These are phyloP conservation scores for Megamerina dolium DNA, from an alignment of 2,888 invertebrate genomes.

Conservation along the genomic window DNA sequence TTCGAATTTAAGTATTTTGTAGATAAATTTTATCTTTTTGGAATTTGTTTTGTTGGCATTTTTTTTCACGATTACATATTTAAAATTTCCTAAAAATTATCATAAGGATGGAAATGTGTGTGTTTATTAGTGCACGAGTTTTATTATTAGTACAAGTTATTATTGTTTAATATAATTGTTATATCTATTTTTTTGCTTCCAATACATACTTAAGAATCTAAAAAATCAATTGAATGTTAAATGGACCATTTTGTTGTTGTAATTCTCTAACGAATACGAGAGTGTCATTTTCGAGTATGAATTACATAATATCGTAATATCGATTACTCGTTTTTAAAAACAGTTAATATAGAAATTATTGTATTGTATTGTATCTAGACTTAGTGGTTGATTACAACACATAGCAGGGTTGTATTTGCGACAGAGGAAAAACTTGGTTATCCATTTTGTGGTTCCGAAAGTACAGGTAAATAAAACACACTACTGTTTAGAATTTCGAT, in stretches of 20 bases:
- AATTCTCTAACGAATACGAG: not conserved
- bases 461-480: too few relatives aligned
- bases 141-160: not conserved
- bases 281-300: not conserved
- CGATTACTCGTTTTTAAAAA: too few relatives aligned
- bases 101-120: constrained; percentile 35
- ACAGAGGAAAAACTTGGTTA: too few relatives aligned
- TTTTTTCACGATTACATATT: constrained; percentile 6
- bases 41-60: not conserved
- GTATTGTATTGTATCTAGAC: too few relatives aligned
- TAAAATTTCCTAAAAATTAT: constrained; percentile 30
- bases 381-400: too few relatives aligned
- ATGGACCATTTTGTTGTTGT: constrained; percentile 23
- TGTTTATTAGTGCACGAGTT: constrained; percentile 15
- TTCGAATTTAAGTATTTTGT: constrained; percentile 3
- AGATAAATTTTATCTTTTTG: not conserved
- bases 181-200: constrained; percentile 7
- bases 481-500: too few relatives aligned
- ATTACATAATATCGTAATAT: not conserved
- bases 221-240: constrained; percentile 36
- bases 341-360: too few relatives aligned
- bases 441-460: too few relatives aligned
- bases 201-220: constrained; percentile 36
- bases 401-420: too few relatives aligned
- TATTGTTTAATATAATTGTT: not conserved